These are phyloP conservation scores for Phenganax stokvisi DNA, from an alignment of 92 coral and sea anemone species.

Conservation along the genomic window DNA sequence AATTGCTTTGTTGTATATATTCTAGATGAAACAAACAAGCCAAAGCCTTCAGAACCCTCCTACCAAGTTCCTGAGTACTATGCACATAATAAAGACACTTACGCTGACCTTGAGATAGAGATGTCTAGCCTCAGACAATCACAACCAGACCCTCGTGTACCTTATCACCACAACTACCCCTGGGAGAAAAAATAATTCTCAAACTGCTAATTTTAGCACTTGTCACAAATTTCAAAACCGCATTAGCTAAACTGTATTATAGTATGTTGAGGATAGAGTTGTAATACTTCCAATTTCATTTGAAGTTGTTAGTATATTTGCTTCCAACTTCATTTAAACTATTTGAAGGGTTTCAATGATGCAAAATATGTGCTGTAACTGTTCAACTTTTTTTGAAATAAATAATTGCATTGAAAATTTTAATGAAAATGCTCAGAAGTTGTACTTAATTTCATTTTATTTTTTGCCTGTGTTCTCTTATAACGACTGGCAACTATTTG, in stretches of 20 bases:
- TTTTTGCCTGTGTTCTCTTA: no score
- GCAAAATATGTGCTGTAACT: no score
- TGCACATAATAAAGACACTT: conserved; percentile 65
- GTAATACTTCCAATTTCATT: no score
- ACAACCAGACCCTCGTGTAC: conserved; percentile 74
- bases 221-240: neutral
- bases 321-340: no score
- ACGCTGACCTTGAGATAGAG: conserved; percentile 67
- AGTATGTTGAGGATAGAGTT: neutral
- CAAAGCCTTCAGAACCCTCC: conserved; percentile 41
- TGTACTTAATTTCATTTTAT: no score
- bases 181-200: conserved; percentile 57
- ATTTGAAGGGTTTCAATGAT: no score
- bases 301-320: no score
- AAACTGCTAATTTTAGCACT: neutral
- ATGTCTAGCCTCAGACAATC: conserved; percentile 64
- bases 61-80: conserved; percentile 80
- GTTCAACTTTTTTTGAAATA: no score
- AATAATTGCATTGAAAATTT: no score
- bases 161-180: conserved; percentile 74
- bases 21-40: conserved; percentile 34
- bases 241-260: neutral
- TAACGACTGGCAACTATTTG: no score
- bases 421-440: no score
- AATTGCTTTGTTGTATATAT: conserved; percentile 3